Evolutionary conservation across 2,888 invertebrate species (phyloP), one percentile per base, ranked within the genome.

Genomic region (Eurytoma adleriae): DNA sequence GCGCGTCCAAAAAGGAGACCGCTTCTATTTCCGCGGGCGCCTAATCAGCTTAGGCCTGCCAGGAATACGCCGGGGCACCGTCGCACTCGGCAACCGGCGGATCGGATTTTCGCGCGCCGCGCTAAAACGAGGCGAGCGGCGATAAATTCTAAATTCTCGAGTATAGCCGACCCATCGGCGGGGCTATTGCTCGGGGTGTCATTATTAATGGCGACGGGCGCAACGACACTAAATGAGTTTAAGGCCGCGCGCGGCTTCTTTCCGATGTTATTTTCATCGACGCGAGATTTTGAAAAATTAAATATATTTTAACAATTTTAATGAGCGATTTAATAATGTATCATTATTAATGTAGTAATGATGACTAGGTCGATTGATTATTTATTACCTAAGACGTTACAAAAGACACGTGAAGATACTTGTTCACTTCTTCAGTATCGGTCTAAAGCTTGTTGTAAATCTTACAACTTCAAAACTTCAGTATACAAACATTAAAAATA

Each of bases 211-310:
- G 2, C n/a, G 20, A n/a, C 4, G 50, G 27, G 61, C 68, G 59
- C 68, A 75, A 75, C 20, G 68, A 68, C 50, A 68, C 61, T 5
- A 75, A 75, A 75, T 67, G 67, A 57, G 40, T 75, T 75, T 73
- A 73, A 73, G 73, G 64, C n/a, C 30, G 64, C 16, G 52, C 13
- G 10, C 1, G 50, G 13, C 1, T 64, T 10, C 24, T 40, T 40
- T 75, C 30, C 4, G 30, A 30, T 30, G 30, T 30, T 30, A 30
- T 30, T 30, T 30, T 30, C 30, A 30, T 30, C 30, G 3, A 30
- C 30, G 2, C 4, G 30, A 2, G 3, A 30, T 30, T 30, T 30
- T 30, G 4, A 3, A 4, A 30, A 30, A 30, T 30, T 3, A 30
- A 30, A 30, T 30, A 3, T 30, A 4, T 30, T 30, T 30, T 3